These are phyloP conservation scores for Clinocottus analis DNA, from an alignment of 2,113 vertebrate species.

Conservation along the genomic window DNA sequence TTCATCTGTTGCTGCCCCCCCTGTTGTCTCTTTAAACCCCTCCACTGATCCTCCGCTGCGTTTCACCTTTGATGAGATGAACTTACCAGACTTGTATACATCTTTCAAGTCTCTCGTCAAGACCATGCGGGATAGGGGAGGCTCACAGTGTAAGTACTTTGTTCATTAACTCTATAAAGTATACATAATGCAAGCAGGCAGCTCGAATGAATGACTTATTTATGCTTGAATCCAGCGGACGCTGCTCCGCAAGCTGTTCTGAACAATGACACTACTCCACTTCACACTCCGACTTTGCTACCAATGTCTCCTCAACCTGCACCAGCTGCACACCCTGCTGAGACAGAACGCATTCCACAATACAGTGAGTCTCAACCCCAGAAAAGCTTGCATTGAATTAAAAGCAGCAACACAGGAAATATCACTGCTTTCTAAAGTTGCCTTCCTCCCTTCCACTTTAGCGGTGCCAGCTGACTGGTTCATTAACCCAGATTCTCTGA, in stretches of 20 bases:
- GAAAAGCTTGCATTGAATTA: neutral
- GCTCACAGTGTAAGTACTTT: conserved; percentile 88
- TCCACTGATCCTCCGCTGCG: conserved; percentile 86
- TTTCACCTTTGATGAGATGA: conserved; percentile 95
- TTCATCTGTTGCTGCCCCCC: neutral
- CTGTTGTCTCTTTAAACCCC: conserved; percentile 65
- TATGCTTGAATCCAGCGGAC: conserved; percentile 78
- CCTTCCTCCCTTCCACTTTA: conserved; percentile 56
- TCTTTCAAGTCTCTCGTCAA: conserved; percentile 96
- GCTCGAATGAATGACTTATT: neutral
- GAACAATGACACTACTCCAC: conserved; percentile 81
- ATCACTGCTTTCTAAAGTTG: conserved; percentile 3
- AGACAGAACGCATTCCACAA: conserved; percentile 58
- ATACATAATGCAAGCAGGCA: neutral
- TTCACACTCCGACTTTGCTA: conserved; percentile 91
- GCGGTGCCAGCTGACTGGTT: conserved; percentile 93
- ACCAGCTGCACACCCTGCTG: conserved; percentile 40
- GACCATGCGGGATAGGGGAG: conserved; percentile 92
- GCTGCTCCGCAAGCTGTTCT: conserved; percentile 69
- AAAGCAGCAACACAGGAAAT: neutral
- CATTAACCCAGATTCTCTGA: conserved; percentile 92
- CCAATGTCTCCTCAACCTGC: conserved; percentile 78
- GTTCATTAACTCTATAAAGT: neutral
- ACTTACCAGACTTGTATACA: conserved; percentile 92
- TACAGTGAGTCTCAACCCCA: conserved; percentile 62